Evolutionary conservation across 2,113 vertebrate genomes (phyloP).

Genomic region (Urocynchramus pylzowi): DNA sequence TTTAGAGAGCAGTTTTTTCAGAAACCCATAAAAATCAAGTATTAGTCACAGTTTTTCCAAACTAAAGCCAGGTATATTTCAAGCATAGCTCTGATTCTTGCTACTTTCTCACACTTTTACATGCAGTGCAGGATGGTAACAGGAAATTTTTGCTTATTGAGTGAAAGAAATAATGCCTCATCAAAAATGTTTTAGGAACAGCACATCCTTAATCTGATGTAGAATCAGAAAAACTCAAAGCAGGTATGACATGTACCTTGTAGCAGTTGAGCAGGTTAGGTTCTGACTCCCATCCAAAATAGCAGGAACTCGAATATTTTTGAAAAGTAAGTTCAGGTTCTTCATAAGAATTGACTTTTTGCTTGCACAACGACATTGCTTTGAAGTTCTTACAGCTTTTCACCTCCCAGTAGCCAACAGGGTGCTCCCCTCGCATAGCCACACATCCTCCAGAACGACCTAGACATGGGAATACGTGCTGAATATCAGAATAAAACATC

Average conservation of each 20-base stretch:
- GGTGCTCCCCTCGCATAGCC: conserved; percentile 76
- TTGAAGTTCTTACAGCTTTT: conserved; percentile 85
- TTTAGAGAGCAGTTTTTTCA: background rate
- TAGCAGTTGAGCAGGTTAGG: conserved; percentile 81
- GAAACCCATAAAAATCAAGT: background rate
- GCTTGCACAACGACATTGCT: conserved; percentile 88
- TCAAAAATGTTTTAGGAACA: background rate
- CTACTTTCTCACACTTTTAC: background rate
- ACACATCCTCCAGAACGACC: conserved; percentile 85
- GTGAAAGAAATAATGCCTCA: background rate
- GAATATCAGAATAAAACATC: background rate
- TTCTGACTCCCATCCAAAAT: conserved; percentile 84
- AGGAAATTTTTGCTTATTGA: background rate
- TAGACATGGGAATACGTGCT: conserved; percentile 16
- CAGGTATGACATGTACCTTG: conserved; percentile 73
- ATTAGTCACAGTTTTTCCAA: background rate
- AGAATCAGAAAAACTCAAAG: background rate
- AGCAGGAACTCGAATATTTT: conserved; percentile 75
- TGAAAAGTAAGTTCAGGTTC: conserved; percentile 72
- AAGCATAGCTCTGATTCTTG: background rate
- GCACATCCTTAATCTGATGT: background rate
- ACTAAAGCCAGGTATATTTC: background rate
- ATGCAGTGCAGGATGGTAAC: background rate
- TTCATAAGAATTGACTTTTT: conserved; percentile 69
- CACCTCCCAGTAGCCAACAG: conserved; percentile 89